Conservation (phyloP, 2,888 invertebrate species). For the Torymus tubicola region DNA sequence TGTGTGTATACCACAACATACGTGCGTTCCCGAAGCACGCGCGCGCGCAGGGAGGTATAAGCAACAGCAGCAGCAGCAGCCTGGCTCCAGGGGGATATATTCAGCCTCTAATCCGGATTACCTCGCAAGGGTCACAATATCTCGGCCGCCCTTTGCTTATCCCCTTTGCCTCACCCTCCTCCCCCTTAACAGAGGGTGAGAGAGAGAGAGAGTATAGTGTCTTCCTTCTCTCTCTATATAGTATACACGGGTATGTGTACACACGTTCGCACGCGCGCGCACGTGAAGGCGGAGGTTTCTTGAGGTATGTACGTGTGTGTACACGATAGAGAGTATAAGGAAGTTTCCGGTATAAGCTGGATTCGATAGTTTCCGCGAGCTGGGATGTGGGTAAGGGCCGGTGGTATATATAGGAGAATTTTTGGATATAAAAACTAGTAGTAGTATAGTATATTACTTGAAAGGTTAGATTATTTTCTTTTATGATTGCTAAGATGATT, state of each 20-base stretch:
- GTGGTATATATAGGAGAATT: too few relatives aligned
- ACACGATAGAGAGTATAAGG: not conserved
- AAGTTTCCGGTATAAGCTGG: not conserved
- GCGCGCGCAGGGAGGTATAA: too few relatives aligned
- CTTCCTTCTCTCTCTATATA: not conserved
- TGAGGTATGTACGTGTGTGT: not conserved
- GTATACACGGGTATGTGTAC: not conserved
- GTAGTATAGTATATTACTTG: too few relatives aligned
- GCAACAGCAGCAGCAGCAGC: not conserved
- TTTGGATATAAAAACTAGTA: too few relatives aligned
- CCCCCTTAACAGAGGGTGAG: conserved; percentile 21
- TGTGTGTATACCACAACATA: conserved; percentile 7
- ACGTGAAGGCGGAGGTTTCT: not conserved
- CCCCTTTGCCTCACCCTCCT: conserved; percentile 59
- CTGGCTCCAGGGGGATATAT: conserved; percentile 70
- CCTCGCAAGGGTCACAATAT: conserved; percentile 75
- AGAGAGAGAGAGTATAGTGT: not conserved
- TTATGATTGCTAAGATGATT: too few relatives aligned
- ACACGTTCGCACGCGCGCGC: too few relatives aligned
- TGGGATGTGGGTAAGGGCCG: too few relatives aligned
- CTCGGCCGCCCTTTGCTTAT: conserved; percentile 66
- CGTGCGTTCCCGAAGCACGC: conserved; percentile 31
- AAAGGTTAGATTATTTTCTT: too few relatives aligned
- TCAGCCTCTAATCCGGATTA: conserved; percentile 75
- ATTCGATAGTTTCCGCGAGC: not conserved